Conservation (phyloP, 2,113 vertebrate genomes). For the Heterocephalus glaber region DNA sequence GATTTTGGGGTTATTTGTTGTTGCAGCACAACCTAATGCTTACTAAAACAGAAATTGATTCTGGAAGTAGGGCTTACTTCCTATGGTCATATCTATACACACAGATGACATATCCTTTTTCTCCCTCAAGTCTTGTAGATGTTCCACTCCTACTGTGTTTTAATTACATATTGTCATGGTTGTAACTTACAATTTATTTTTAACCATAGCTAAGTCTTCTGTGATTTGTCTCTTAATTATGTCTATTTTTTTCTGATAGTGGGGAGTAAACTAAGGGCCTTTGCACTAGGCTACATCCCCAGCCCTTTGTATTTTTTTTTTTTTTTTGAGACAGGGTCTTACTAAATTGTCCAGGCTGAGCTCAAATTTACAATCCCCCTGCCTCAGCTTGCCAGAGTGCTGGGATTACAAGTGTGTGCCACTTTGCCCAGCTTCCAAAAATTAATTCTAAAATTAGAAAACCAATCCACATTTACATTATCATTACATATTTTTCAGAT, state of each 20-base stretch:
- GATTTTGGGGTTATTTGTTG: neutral
- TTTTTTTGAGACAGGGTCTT: neutral
- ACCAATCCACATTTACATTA: neutral
- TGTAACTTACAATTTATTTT: neutral
- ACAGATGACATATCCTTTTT: neutral
- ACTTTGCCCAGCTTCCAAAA: neutral
- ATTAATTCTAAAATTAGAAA: conserved; percentile 52
- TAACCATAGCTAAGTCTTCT: neutral
- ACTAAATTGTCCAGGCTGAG: neutral
- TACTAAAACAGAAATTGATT: conserved; percentile 10
- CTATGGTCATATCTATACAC: neutral
- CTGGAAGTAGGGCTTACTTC: neutral
- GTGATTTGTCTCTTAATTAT: neutral
- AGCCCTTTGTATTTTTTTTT: neutral
- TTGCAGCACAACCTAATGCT: neutral
- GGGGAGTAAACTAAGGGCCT: neutral
- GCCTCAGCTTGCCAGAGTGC: neutral
- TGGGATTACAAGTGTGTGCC: neutral
- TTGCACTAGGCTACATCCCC: neutral
- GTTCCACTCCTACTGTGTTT: neutral
- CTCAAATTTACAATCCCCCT: neutral
- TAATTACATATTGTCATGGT: neutral
- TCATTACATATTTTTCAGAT: neutral
- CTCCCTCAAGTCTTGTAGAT: neutral
- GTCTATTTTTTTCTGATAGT: neutral